Base-by-base conservation (phyloP, 1,140 invertebrate species). In the Lepidostoma basale region DNA sequence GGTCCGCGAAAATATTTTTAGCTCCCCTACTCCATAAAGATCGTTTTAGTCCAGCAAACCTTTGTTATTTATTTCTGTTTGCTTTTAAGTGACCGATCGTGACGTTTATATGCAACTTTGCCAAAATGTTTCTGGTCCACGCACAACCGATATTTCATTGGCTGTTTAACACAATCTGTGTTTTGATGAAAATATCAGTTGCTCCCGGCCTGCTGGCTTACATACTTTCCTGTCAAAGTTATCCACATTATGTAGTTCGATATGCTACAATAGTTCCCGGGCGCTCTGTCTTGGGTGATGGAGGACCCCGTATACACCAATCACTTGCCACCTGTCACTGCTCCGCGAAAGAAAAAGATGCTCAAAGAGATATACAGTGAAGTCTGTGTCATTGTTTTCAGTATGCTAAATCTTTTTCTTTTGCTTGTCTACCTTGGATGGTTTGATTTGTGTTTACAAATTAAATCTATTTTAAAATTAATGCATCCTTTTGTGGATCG, bases 261-360 rank as follows among this genome's bases (percentile, higher is more conserved):
- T 56, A 10, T 33, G 14, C 9, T 56, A 20, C 30, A 56, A 18
- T 56, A 25, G 25, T 22, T n/a, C 18, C 9, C 45, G 9, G 20
- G 10, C 45, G 9, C n/a, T n/a, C n/a, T 39, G 42, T 23, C 10
- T 18, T 40, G 64, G 39, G 22, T 44, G 14, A 68, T 68, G 62
- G 70, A 45, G 20, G 67, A 72, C 1, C 39, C 67, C 4, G 28
- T 62, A 9, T 67, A 73, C 22, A 49, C 16, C 49, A 69, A 69
- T 58, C 28, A 47, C 18, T 28, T 78, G 25, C 80, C 82, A 42
- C 81, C 81, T 23, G 74, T 79, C 14, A 75, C 81, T 10, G 76
- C 82, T 18, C 82, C 82, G 20, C 75, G 82, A 4, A 76, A 78
- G 72, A 83, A 82, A 76, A 83, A 83, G 36, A 76, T 79, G 10